Evolutionary conservation across 1,140 invertebrate genomes (phyloP), one percentile per base, ranked within the genome.

Genomic region (Mya arenaria): DNA sequence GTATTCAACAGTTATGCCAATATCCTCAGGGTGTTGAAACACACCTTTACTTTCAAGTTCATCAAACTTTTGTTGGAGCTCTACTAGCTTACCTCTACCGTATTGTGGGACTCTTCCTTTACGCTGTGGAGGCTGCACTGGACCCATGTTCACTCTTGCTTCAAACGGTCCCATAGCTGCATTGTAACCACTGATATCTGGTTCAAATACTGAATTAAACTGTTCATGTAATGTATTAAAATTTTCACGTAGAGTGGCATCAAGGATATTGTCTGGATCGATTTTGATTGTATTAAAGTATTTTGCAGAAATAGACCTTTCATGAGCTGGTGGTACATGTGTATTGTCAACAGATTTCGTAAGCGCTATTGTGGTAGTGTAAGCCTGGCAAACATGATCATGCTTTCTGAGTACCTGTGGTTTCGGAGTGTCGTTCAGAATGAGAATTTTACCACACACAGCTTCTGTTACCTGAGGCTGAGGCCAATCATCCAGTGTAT

Each of bases 11-110:
- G 34, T 19, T 13, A 60, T 23, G 52, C 55, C 73, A 32, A 60
- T 19, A 48, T 75, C 73, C 15, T 63, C 60, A 32, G 56, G 60
- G 19, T 48, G 68, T 25, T 55, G 48, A n/a, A 71, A 71, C 36
- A 71, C 44, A 55, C 68, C 68, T 17, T 52, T 25, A 4, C 28
- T n/a, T 48, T 69, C 65, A 10, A 83, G 52, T 4, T 79, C 81
- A 79, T 85, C 68, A 66, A 78, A 85, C 58, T 85, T 74, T 6
- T 58, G 36, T 34, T 85, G 82, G 5, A 84, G 56, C 36, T 83
- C 74, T 17, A 10, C 25, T 8, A 85, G 56, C 25, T 84, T 78
- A 25, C 66, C 55, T n/a, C 60, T 39, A 17, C 58, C 66, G 37
- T 85, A 80, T 52, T 73, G 74, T 36, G 84, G 80, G 30, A 85